phyloP scores from a whole-genome alignment of 2,113 vertebrate genomes.

The Malurus elegans region DNA sequence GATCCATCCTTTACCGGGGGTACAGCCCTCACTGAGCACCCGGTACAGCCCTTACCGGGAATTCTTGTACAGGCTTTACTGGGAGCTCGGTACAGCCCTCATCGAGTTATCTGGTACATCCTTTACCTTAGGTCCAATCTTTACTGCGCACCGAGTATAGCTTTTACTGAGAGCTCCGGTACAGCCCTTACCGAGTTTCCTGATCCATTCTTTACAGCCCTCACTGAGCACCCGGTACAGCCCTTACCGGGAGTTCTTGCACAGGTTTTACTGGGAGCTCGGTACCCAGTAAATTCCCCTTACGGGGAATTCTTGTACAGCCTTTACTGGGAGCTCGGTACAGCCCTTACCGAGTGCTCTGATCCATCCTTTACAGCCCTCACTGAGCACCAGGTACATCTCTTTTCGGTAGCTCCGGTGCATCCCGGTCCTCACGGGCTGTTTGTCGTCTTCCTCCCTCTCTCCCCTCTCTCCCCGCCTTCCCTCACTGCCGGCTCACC shows the following conservation, averaged over 20 bases:
- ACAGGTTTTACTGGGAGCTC: neutral
- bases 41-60: too few species aligned
- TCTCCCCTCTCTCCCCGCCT: neutral
- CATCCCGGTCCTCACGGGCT: neutral
- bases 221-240: neutral
- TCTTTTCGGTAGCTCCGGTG: neutral
- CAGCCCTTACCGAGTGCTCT: neutral
- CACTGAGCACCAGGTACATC: too few species aligned
- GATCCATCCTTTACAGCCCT: neutral
- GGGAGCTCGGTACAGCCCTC: neutral
- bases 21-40: too few species aligned
- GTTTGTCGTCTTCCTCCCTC: accelerated
- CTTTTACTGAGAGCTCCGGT: neutral
- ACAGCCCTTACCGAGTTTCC: neutral
- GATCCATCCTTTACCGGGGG: neutral
- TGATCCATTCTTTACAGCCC: neutral
- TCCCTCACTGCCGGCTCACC: accelerated
- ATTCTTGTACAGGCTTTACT: neutral
- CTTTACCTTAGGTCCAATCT: too few species aligned
- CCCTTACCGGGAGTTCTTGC: neutral
- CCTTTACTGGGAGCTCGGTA: neutral
- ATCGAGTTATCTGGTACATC: too few species aligned
- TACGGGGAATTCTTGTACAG: neutral
- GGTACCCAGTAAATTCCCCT: too few species aligned
- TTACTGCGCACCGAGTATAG: too few species aligned